A percentile compares a stretch with the other conserved stretches of the same genome.
phyloP scores from a whole-genome alignment of 2,113 vertebrate genomes.

The Pygoscelis antarcticus region DNA sequence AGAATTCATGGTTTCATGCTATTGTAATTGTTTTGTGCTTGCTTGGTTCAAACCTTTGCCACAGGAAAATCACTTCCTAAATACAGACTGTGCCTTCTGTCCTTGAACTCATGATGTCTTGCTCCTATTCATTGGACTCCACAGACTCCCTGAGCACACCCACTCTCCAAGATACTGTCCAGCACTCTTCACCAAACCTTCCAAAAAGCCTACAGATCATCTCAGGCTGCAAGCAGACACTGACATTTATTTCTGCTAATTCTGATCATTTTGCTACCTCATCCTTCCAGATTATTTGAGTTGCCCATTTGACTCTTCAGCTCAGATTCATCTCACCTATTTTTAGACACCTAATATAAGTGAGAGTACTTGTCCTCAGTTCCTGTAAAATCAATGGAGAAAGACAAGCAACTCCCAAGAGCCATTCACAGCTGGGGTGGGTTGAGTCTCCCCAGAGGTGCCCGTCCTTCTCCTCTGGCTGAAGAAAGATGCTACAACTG shows the following conservation, averaged over 20 bases:
- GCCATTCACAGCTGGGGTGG: background rate
- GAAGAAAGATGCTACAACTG: background rate
- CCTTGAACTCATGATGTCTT: background rate
- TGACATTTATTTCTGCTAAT: background rate
- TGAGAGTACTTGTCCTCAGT: background rate
- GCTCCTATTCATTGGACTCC: background rate
- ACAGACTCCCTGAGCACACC: background rate
- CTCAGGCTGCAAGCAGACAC: background rate
- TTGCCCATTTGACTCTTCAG: background rate
- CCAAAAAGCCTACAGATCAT: background rate
- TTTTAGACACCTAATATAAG: background rate
- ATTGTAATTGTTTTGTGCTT: background rate
- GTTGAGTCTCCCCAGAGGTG: background rate
- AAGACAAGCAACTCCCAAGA: background rate
- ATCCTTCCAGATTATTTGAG: background rate
- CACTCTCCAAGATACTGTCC: background rate
- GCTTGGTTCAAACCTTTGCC: background rate
- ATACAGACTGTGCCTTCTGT: background rate
- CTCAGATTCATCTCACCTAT: background rate
- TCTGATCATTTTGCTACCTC: background rate
- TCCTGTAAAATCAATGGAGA: background rate
- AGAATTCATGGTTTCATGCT: background rate
- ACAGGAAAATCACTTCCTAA: background rate
- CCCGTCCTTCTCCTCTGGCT: background rate
- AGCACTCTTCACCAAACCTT: background rate